A percentile compares a stretch with the other conserved stretches of the same genome.
These are phyloP conservation scores for Cyclophora punctaria DNA, from an alignment of 2,888 invertebrate genomes.

Conservation along the genomic window DNA sequence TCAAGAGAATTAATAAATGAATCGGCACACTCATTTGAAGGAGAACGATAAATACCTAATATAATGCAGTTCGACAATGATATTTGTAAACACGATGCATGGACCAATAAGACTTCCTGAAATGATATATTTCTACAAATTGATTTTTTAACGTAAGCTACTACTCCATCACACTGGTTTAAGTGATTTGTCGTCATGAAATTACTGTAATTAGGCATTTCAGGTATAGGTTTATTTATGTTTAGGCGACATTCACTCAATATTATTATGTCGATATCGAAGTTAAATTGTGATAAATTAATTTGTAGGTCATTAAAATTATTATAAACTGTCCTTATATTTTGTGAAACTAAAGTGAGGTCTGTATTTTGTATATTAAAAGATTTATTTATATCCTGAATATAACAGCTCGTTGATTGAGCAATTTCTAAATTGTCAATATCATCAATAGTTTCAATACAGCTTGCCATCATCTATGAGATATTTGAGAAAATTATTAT, in stretches of 20 bases:
- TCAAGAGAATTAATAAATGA: neutral
- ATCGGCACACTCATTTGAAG: neutral
- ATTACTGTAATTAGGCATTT: conserved; percentile 3
- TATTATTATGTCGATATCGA: conserved; percentile 7
- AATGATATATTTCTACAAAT: neutral
- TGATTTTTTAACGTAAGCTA: conserved; percentile 5
- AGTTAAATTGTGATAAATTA: conserved; percentile 2
- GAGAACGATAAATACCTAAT: neutral
- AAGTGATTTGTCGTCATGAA: conserved; percentile 7
- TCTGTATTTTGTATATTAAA: neutral
- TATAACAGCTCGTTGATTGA: neutral
- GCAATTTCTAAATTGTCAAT: neutral
- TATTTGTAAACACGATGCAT: neutral
- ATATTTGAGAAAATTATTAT: too few relatives aligned
- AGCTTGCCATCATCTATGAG: too few relatives aligned
- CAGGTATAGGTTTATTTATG: conserved; percentile 4
- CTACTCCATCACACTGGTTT: conserved; percentile 11
- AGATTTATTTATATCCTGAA: neutral
- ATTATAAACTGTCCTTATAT: conserved; percentile 2
- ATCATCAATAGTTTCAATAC: neutral
- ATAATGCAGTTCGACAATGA: neutral
- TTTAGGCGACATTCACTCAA: conserved; percentile 11
- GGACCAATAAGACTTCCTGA: conserved; percentile 4
- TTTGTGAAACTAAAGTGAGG: conserved; percentile 3
- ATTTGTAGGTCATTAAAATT: conserved; percentile 8